Conservation (phyloP, 2,113 vertebrate genomes). For the Tautogolabrus adspersus region DNA sequence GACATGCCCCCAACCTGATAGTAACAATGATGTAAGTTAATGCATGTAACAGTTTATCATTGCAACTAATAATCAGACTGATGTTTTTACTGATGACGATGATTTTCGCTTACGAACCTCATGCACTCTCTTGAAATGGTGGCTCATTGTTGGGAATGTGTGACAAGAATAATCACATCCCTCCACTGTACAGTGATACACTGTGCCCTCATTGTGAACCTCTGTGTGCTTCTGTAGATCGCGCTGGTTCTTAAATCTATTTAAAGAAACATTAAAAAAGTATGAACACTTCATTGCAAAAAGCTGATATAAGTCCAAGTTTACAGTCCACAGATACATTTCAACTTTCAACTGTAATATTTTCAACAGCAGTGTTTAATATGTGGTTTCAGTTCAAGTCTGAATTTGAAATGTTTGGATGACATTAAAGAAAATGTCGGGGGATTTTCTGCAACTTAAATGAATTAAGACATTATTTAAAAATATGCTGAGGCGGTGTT, state of each 20-base stretch:
- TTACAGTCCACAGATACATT: no score
- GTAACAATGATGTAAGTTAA: not conserved
- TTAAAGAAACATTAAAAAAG: not conserved
- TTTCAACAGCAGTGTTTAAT: no score
- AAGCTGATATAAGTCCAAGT: no score
- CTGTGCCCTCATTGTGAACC: conserved; percentile 83
- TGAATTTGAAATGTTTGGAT: no score
- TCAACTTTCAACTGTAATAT: no score
- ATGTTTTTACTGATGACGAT: not conserved
- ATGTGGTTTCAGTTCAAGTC: no score
- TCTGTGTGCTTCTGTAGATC: conserved; percentile 85
- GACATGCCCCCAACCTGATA: conserved; percentile 80
- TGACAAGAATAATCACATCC: conserved; percentile 83
- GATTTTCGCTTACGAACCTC: conserved; percentile 60
- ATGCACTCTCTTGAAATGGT: conserved; percentile 81
- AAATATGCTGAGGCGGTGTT: no score
- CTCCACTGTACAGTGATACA: conserved; percentile 83
- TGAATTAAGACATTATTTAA: no score
- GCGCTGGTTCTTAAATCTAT: conserved; percentile 83
- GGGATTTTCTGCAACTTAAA: no score
- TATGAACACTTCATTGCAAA: not conserved
- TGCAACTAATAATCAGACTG: not conserved
- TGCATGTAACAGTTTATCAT: not conserved
- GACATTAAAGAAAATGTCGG: no score
- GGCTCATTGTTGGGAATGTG: conserved; percentile 72